A percentile compares a stretch with the other conserved stretches of the same genome.
Conservation (phyloP, 2,797 vertebrate species). For the Poeciliopsis paucimaculata region DNA sequence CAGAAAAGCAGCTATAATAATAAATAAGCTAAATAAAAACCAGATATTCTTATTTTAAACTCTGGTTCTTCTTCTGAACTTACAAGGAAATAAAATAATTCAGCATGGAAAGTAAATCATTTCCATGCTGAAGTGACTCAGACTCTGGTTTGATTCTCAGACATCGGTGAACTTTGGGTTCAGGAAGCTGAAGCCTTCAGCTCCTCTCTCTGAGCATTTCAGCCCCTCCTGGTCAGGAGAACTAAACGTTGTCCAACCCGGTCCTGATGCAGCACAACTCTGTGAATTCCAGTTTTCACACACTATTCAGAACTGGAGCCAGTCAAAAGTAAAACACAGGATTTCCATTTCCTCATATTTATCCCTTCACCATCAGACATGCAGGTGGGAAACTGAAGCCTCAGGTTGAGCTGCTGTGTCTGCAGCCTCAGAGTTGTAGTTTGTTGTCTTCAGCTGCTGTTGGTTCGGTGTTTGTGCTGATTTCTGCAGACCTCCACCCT, state of each 20-base stretch:
- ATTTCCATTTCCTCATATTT: not conserved
- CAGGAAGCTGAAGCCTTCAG: not conserved
- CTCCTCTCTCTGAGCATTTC: not conserved
- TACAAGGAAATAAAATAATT: not conserved
- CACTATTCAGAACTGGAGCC: no score
- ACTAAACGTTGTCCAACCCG: not conserved
- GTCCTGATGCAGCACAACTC: not conserved
- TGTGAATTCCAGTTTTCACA: not conserved
- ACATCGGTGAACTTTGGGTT: not conserved
- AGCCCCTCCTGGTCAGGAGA: not conserved
- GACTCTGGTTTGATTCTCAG: not conserved
- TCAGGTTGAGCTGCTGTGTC: not conserved
- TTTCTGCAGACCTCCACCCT: not conserved
- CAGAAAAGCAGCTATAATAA: not conserved
- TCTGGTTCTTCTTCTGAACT: not conserved
- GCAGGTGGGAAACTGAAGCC: not conserved
- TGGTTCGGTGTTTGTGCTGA: not conserved
- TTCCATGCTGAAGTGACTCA: not conserved
- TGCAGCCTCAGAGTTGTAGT: no score
- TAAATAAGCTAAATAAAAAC: not conserved
- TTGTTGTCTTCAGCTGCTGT: no score
- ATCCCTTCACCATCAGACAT: not conserved
- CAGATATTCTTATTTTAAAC: not conserved
- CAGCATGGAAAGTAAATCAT: not conserved
- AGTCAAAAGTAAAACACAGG: no score